Percentiles rank a stretch among this genome's conserved stretches.
Evolutionary conservation across 1,140 invertebrate genomes (phyloP).

Genomic region (Trissolcus basalis): DNA sequence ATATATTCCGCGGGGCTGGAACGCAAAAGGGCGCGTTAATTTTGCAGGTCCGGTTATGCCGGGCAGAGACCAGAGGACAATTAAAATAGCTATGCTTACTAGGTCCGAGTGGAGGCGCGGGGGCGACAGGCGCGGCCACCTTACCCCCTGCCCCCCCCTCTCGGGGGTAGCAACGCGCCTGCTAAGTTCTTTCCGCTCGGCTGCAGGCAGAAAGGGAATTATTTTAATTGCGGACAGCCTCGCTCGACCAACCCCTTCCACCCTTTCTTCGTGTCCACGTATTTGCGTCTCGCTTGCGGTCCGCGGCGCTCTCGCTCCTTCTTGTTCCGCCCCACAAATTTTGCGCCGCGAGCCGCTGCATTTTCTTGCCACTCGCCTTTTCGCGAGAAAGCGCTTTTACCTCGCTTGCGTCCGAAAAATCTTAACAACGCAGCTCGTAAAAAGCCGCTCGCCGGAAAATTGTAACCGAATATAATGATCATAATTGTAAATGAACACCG

Average conservation of each 20-base stretch:
- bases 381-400: conserved; percentile 40
- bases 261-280: conserved; percentile 61
- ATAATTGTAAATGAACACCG: conserved; percentile 50
- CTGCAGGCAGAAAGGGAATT: conserved; percentile 75
- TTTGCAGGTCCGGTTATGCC: conserved; percentile 58
- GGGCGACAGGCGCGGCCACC: conserved; percentile 33
- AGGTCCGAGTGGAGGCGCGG: conserved; percentile 30
- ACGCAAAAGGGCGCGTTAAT: conserved; percentile 59
- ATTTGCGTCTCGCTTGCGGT: conserved; percentile 43
- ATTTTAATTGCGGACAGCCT: conserved; percentile 77
- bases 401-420: conserved; percentile 42
- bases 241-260: conserved; percentile 70
- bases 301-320: conserved; percentile 38
- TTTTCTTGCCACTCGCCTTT: conserved; percentile 42
- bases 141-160: conserved; percentile 31
- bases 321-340: conserved; percentile 53
- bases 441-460: conserved; percentile 29
- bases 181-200: conserved; percentile 63
- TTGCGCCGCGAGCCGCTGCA: conserved; percentile 27
- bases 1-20: conserved; percentile 53
- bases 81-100: conserved; percentile 62
- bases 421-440: conserved; percentile 39
- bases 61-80: conserved; percentile 57
- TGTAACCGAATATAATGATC: conserved; percentile 43
- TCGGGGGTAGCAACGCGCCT: conserved; percentile 33